Conservation (phyloP, 1,140 invertebrate genomes). For the Archegozetes longisetosus region DNA sequence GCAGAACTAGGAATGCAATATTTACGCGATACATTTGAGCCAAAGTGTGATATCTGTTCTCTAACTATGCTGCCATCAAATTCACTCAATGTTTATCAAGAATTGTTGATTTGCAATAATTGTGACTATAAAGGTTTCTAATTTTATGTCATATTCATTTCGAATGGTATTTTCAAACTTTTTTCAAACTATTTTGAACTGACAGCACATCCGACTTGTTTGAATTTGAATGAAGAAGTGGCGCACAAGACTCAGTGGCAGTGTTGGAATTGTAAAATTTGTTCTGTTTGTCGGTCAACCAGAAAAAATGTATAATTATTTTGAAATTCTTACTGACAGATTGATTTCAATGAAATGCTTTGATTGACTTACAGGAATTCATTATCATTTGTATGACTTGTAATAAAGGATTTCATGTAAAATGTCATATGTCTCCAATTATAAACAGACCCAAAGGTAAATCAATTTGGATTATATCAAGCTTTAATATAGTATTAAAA, state of each 20-base stretch:
- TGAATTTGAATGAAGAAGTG: constrained; percentile 30
- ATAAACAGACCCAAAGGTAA: not conserved
- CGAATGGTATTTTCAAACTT: no score
- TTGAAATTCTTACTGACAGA: constrained; percentile 12
- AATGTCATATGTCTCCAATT: constrained; percentile 10
- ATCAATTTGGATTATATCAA: not conserved
- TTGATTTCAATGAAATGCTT: constrained; percentile 1
- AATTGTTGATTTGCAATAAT: not conserved
- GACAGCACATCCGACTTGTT: constrained; percentile 34
- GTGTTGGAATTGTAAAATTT: constrained; percentile 34
- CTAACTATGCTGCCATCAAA: not conserved
- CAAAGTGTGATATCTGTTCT: constrained; percentile 15
- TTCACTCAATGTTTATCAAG: not conserved
- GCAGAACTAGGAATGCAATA: constrained; percentile 13
- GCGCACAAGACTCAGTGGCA: constrained; percentile 29
- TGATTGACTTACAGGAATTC: constrained; percentile 10
- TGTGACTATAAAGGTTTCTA: constrained; percentile 4
- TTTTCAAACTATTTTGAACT: constrained; percentile 8
- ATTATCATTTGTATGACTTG: constrained; percentile 13
- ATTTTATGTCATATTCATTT: no score
- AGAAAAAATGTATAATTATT: constrained; percentile 5
- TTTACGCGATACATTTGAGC: constrained; percentile 2
- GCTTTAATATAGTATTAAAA: not conserved
- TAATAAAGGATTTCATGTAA: constrained; percentile 14
- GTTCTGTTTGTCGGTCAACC: constrained; percentile 26